Evolutionary conservation across 2,797 vertebrate species (phyloP).

Genomic region (Intellagama lesueurii): DNA sequence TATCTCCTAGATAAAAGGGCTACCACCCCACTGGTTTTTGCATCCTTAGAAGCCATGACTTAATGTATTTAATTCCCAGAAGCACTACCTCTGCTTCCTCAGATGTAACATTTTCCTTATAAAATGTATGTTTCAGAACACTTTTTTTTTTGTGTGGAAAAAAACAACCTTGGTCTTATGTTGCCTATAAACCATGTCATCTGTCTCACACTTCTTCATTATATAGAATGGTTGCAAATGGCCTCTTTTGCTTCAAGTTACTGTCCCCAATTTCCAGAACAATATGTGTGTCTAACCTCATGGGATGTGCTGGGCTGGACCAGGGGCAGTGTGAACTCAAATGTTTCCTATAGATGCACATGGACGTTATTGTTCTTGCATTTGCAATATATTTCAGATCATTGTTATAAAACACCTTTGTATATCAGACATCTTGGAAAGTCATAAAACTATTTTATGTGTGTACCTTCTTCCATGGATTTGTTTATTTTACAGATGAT

Average conservation of each 20-base stretch:
- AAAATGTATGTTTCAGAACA: background rate
- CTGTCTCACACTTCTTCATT: conserved; percentile 40
- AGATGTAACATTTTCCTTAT: conserved; percentile 9
- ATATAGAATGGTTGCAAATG: background rate
- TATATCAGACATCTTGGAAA: background rate
- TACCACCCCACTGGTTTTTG: too few relatives aligned
- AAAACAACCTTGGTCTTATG: background rate
- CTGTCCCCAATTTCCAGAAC: background rate
- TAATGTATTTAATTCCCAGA: background rate
- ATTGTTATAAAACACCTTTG: conserved; percentile 1
- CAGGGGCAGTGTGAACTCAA: background rate
- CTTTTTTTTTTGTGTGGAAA: background rate
- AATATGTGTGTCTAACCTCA: fast-evolving
- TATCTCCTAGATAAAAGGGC: too few relatives aligned
- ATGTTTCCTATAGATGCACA: conserved; percentile 24
- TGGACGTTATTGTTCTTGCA: conserved; percentile 1
- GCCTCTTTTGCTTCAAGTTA: conserved; percentile 17
- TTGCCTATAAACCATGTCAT: conserved; percentile 33
- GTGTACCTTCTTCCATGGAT: background rate
- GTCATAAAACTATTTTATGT: background rate
- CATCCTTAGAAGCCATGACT: too few relatives aligned
- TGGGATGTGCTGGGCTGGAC: background rate
- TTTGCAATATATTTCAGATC: conserved; percentile 2
- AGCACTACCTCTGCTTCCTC: conserved; percentile 2
- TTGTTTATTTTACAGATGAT: background rate